These are phyloP conservation scores for Pristis pectinata DNA, from an alignment of 2,797 vertebrate species.

Conservation along the genomic window DNA sequence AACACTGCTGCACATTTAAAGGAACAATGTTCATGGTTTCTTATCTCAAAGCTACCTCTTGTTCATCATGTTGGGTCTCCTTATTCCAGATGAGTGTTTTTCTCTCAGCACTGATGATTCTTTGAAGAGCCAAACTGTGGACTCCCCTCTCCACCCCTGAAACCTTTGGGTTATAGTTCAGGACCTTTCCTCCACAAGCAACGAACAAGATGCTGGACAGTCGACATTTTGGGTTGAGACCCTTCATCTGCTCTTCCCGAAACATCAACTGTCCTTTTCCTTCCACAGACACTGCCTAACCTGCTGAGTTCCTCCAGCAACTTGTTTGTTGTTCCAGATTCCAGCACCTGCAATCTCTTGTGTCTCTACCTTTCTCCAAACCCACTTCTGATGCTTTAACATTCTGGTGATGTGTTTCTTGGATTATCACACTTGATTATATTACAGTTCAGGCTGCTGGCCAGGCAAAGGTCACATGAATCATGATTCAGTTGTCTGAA, in stretches of 20 bases:
- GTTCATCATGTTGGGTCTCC: background rate
- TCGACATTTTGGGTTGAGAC: too few species aligned
- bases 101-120: background rate
- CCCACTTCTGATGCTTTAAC: background rate
- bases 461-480: background rate
- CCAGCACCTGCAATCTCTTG: too few species aligned
- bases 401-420: background rate
- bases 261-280: too few species aligned
- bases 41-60: background rate
- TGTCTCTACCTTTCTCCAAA: too few species aligned
- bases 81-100: background rate
- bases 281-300: too few species aligned
- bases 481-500: background rate
- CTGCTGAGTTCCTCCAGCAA: too few species aligned
- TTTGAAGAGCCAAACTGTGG: background rate
- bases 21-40: background rate
- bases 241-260: too few species aligned
- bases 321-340: too few species aligned
- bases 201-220: too few species aligned
- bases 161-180: background rate
- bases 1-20: background rate
- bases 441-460: background rate
- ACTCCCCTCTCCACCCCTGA: background rate
- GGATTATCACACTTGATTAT: background rate
- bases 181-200: background rate